Conservation (phyloP, 2,888 invertebrate genomes). For the Andrena fulva region DNA sequence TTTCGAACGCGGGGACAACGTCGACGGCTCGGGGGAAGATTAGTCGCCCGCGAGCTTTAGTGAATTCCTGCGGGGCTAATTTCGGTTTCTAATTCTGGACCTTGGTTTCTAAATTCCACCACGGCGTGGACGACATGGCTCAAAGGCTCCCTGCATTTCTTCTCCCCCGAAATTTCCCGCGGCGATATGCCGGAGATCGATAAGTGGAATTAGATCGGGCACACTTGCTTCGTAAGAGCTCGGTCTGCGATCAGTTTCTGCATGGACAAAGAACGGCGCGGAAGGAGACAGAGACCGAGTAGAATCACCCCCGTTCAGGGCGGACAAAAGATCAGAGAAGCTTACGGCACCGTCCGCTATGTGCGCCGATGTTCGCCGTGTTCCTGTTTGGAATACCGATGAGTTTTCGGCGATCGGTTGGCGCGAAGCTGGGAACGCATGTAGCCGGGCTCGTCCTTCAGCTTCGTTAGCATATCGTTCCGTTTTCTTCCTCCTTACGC, state of each 20-base stretch:
- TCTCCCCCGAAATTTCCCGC: not conserved
- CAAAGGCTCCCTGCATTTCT: not conserved
- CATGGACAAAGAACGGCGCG: not conserved
- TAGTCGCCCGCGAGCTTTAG: not conserved
- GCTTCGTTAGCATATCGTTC: constrained; percentile 31
- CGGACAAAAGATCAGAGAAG: constrained; percentile 4
- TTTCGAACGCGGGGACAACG: not conserved
- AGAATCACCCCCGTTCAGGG: not conserved
- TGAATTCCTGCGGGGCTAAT: not conserved
- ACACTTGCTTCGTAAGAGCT: too few species aligned
- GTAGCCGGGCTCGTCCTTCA: constrained; percentile 52
- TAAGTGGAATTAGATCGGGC: too few species aligned
- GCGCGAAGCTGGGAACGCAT: constrained; percentile 43
- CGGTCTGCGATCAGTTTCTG: not conserved
- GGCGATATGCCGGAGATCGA: too few species aligned
- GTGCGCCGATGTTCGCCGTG: not conserved
- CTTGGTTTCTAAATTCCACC: not conserved
- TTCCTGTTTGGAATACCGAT: constrained; percentile 46
- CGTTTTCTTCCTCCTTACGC: constrained; percentile 37
- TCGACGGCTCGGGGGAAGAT: constrained; percentile 1
- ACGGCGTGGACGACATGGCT: not conserved
- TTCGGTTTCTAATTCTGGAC: constrained; percentile 11
- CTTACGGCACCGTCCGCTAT: not conserved
- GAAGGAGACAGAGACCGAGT: not conserved
- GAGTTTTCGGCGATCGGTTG: constrained; percentile 33